Evolutionary conservation across 2,797 vertebrate genomes (phyloP), one percentile per base, ranked within the genome.

Genomic region (Petrocephalus sullivani): DNA sequence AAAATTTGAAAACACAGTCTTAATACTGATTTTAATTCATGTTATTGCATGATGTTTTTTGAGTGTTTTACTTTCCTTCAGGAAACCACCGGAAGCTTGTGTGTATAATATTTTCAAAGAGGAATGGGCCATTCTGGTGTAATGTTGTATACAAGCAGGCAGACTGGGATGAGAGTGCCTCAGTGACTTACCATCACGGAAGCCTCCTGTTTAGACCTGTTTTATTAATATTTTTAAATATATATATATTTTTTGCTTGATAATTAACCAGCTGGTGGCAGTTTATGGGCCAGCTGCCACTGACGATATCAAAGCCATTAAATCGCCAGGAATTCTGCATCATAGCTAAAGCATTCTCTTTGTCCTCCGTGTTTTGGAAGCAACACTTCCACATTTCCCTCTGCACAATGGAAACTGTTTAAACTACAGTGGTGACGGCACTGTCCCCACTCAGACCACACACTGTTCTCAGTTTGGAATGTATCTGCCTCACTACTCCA

Each of bases 391-490:
- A 84, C 10, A 84, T 84, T 84, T 16, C 54, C 67, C 54, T 54
- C 23, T 84, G 51, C 21, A 84, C 16, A 46, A 51, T 82, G 49
- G 49, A 82, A 54, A 84, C 46, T 5, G 9, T 28, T 51, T 54
- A 54, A 84, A 23, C 21, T 54, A 84, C 81, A 87, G 21, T 46
- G 78, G 23, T 23, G 37, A 78, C 14, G 12, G 23, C 23, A 53
- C 56, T 87, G 71, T 78, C 46, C 12, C 87, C 53, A 75, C 19
- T 46, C 53, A 53, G n/a, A 83, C 49, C 8, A n/a, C 81, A 83
- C 87, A 57, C 78, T 16, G 61, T 49, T 19, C 23, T 81, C 87
- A 87, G 14, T 87, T 87, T 58, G 9, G 75, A 87, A 58, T 41
- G 33, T 53, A 41, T 58, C 28, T 57, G 51, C 56, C 46, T 41